These are phyloP conservation scores for Brachycybe producta DNA, from an alignment of 2,888 invertebrate species.

Conservation along the genomic window DNA sequence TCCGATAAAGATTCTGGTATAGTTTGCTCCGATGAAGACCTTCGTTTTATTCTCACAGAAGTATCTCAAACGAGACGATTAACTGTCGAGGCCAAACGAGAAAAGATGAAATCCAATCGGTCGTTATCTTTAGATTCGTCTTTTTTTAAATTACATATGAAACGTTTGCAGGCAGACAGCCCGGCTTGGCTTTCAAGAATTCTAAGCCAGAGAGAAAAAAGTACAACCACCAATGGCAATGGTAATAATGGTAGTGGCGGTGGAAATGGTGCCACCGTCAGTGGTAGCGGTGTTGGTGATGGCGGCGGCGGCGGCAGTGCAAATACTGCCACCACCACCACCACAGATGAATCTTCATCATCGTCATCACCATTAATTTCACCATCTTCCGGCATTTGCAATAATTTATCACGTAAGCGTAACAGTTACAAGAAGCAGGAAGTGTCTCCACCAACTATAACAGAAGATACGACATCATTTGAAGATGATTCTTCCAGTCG, in stretches of 20 bases:
- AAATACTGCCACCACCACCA: neutral
- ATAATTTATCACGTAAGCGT: neutral
- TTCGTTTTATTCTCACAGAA: constrained; percentile 16
- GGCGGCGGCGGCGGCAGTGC: neutral
- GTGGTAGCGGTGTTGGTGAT: too few species aligned
- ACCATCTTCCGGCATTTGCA: neutral
- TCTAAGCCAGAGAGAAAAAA: constrained; percentile 7
- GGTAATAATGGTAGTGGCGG: too few species aligned
- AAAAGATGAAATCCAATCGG: constrained; percentile 17
- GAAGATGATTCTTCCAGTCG: constrained; percentile 7
- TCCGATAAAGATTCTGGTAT: constrained; percentile 15
- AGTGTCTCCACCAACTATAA: neutral
- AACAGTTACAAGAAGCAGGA: neutral
- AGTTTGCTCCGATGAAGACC: constrained; percentile 20
- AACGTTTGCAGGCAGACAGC: constrained; percentile 9
- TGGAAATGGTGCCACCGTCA: too few species aligned
- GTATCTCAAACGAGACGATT: constrained; percentile 1
- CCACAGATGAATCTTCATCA: neutral
- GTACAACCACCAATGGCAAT: too few species aligned
- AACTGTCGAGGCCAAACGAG: constrained; percentile 16
- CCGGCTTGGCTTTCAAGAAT: constrained; percentile 13
- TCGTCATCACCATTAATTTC: neutral
- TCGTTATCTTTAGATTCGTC: constrained; percentile 19
- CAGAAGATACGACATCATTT: neutral
- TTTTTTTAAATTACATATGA: constrained; percentile 16